These are phyloP conservation scores for Rhinogobio ventralis DNA, from an alignment of 2,797 vertebrate species.

Conservation along the genomic window DNA sequence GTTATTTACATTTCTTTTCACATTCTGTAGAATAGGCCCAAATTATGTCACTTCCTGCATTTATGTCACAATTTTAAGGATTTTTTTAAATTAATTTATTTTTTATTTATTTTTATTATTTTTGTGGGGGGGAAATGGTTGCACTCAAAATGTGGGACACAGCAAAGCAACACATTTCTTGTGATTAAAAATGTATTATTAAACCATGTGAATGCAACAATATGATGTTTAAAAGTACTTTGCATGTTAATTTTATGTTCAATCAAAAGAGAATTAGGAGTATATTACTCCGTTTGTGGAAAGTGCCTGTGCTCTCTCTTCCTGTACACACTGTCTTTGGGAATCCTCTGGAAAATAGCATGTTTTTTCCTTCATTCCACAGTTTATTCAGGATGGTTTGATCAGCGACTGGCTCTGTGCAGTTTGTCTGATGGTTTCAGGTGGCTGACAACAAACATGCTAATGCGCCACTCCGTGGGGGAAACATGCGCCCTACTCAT, in stretches of 20 bases:
- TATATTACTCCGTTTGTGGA: not conserved
- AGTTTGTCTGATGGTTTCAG: conserved; percentile 25
- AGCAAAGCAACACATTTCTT: not conserved
- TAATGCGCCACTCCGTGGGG: conserved; percentile 1
- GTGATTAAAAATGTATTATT: not conserved
- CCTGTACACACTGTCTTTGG: conserved; percentile 4
- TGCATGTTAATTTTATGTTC: not conserved
- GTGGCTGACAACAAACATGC: conserved; percentile 38
- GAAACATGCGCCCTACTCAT: conserved; percentile 22
- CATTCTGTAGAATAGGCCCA: too few species aligned
- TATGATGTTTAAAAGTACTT: not conserved
- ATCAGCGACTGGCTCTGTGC: conserved; percentile 13
- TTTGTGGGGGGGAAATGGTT: not conserved
- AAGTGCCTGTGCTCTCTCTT: not conserved
- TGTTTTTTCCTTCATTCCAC: not conserved
- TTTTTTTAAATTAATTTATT: too few species aligned
- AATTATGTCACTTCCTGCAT: too few species aligned
- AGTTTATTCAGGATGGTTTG: not conserved
- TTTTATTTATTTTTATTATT: too few species aligned
- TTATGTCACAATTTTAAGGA: too few species aligned
- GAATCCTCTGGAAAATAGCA: conserved; percentile 30
- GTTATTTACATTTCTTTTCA: too few species aligned
- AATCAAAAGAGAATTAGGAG: not conserved
- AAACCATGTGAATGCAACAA: not conserved
- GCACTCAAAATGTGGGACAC: not conserved